Base-by-base conservation (phyloP, 35 echinoderm and acorn worm species). In the Apostichopus californicus region DNA sequence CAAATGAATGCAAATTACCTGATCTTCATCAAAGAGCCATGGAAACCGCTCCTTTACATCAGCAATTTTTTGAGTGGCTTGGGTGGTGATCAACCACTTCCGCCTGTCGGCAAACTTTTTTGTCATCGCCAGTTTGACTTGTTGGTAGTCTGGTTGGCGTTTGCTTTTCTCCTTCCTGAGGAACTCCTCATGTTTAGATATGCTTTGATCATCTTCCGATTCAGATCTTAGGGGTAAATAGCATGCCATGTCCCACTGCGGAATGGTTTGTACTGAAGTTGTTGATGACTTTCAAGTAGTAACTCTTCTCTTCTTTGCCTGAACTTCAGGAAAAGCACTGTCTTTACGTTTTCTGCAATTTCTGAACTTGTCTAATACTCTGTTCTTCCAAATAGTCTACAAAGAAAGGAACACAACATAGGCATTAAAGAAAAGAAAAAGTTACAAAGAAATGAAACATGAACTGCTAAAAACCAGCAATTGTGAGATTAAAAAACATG, bases 1-100 rank as follows among this genome's bases (percentile, higher is more conserved):
- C 1, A 34, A 34, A 34, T 34, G 28, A 34, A 34, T 34, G 28
- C 28, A 34, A 60, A 73, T 78, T 59, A 91, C 24, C 89, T 91
- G 89, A 34, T 91, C 71, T 55, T 53, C 70, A 91, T 91, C 89
- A 78, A 91, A 91, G 3, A 91, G 89, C 89, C 89, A 91, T 57
- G 89, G 89, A 21, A 18, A 91, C 8, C 54, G 13, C n/a, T 78
- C 89, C 89, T 91, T 91, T 0, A 91, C 89, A 58, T 46, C 89
- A 9, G 11, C 34, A 28, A 91, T 34, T 57, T 52, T 46, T 56
- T 71, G 89, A 18, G 34, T 91, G 52, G 89, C 53, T 25, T 91
- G 89, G 34, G 70, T 15, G 34, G 55, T 53, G 2, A 91, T 63
- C 24, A 91, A 72, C 89, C 89, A 91, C 34, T 91, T 25, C 24